Conservation (phyloP, 2,888 invertebrate genomes). For the Dendrolimus houi region DNA sequence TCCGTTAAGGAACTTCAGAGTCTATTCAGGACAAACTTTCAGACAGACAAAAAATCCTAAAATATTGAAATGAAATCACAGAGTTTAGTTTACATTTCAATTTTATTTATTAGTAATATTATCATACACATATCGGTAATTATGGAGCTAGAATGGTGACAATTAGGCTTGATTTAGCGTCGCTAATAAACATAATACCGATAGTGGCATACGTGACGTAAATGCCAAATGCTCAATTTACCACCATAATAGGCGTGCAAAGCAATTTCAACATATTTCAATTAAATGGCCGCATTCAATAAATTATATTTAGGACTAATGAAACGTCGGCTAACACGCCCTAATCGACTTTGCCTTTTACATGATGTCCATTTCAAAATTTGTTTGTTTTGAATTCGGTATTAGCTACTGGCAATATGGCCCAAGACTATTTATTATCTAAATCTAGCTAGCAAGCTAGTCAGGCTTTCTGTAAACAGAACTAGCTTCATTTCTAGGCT, state of each 20-base stretch:
- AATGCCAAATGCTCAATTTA: conserved; percentile 28
- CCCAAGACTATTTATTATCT: too few species aligned
- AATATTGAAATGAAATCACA: too few species aligned
- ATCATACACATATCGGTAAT: too few species aligned
- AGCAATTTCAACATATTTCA: conserved; percentile 4
- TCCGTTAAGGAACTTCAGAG: too few species aligned
- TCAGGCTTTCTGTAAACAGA: too few species aligned
- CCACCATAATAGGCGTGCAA: not conserved
- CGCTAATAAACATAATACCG: conserved; percentile 33
- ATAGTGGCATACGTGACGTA: conserved; percentile 33
- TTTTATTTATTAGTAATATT: too few species aligned
- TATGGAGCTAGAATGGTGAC: conserved; percentile 9
- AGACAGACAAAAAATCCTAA: too few species aligned
- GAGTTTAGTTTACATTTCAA: too few species aligned
- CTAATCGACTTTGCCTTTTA: not conserved
- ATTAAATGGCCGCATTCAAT: conserved; percentile 7
- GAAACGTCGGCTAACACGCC: not conserved
- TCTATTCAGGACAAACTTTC: too few species aligned
- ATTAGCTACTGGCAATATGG: too few species aligned
- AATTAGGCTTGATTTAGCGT: conserved; percentile 40
- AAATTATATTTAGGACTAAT: conserved; percentile 1
- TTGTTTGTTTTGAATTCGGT: not conserved
- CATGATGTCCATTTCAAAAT: not conserved
- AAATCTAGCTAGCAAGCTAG: too few species aligned
- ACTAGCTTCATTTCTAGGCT: too few species aligned